Conservation (phyloP, 2,888 invertebrate genomes). For the Calliscelio sp. region DNA sequence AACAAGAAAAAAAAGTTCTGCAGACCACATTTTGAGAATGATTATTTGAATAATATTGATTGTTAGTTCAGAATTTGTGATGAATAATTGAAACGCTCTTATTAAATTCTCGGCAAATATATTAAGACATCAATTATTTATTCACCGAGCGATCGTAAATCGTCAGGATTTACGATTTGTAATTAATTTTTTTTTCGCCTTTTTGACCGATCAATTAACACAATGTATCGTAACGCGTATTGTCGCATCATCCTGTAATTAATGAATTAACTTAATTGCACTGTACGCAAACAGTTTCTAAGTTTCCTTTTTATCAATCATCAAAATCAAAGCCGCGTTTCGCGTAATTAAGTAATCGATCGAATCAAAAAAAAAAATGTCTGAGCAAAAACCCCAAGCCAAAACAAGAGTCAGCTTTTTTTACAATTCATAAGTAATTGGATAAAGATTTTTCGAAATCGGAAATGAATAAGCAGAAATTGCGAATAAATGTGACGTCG, state of each 20-base stretch:
- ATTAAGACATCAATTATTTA: conserved; percentile 28
- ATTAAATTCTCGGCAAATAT: conserved; percentile 29
- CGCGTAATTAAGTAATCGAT: background rate
- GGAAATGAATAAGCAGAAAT: conserved; percentile 44
- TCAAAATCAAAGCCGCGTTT: background rate
- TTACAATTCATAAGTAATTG: conserved; percentile 16
- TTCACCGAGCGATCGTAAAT: conserved; percentile 12
- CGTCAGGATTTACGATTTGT: background rate
- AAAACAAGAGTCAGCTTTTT: background rate
- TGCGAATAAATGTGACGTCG: background rate
- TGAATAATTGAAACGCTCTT: conserved; percentile 26
- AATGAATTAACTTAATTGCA: background rate
- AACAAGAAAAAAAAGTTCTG: no score
- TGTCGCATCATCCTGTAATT: background rate
- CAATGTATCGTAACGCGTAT: no score
- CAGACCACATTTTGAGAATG: no score
- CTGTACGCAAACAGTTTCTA: background rate
- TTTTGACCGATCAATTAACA: background rate
- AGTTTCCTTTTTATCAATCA: background rate
- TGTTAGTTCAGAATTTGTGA: no score
- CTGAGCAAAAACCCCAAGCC: background rate
- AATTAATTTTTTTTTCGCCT: conserved; percentile 1
- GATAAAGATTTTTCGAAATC: conserved; percentile 33
- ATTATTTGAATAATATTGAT: background rate
- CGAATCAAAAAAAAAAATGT: background rate